phyloP scores from a whole-genome alignment of 2,113 vertebrate species.

The Anthoscopus minutus region DNA sequence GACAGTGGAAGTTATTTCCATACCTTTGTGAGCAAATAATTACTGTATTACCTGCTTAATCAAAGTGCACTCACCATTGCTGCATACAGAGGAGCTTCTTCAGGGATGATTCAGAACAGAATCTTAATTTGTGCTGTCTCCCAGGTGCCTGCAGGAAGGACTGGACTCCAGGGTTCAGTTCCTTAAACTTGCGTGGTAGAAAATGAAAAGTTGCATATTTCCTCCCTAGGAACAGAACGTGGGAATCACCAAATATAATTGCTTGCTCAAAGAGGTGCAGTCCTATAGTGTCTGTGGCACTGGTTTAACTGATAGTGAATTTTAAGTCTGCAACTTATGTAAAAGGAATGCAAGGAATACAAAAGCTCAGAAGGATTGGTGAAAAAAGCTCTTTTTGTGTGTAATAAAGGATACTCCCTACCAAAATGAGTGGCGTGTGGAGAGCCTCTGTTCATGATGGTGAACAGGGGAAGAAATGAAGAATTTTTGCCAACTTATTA shows the following conservation, averaged over 20 bases:
- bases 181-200: neutral
- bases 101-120: neutral
- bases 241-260: neutral
- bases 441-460: neutral
- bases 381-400: neutral
- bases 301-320: neutral
- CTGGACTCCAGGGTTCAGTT: neutral
- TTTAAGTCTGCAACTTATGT: neutral
- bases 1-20: neutral
- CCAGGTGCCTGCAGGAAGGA: neutral
- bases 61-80: neutral
- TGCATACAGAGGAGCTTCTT: neutral
- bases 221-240: neutral
- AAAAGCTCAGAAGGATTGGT: neutral
- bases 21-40: neutral
- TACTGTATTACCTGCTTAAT: neutral
- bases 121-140: neutral
- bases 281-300: neutral
- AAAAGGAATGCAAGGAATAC: neutral
- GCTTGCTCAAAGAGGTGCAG: neutral
- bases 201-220: neutral
- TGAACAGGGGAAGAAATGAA: neutral
- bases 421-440: neutral
- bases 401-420: neutral
- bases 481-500: neutral